Base-by-base conservation (phyloP, 2,888 invertebrate genomes). In the Heteromurus nitidus region DNA sequence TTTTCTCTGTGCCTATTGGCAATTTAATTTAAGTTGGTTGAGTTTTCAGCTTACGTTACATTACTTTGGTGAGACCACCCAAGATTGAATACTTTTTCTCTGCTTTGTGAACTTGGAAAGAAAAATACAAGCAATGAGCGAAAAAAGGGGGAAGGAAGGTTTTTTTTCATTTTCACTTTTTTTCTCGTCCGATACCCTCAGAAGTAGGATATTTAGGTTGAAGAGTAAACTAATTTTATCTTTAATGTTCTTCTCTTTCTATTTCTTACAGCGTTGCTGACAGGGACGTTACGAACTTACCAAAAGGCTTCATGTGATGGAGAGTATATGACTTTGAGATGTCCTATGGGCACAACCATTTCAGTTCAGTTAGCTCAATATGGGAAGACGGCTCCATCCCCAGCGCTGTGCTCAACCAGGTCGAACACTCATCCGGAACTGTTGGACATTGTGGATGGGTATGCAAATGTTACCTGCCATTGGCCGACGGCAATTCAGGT, bases 241-340 rank as follows among this genome's bases (percentile, higher is more conserved):
- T 30, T 47, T 30, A 13, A 5, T 58, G 3, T 58, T 11, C 13
- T 28, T 55, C 31, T 72, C 55, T 62, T 13, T 20, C 50, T 70
- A 36, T 70, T 88, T 87, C 87, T 88, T 90, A 86, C 92, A 98
- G 98, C 95, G 89, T 92, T 97, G 86, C 93, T 98, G 88, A 93
- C 96, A 88, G 96, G 96, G 87, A 96, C 96, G 31, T 92, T 98
- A 87, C 92, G 95, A 88, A 96, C 96, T 60, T 96, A 96, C 90
- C 95, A 97, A 89, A 93, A 94, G 85, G 95, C 95, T 65, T 96
- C 96, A 69, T 98, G 98, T 90, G 96, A 97, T 90, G 95, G 95
- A 84, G 95, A 97, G 88, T 92, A 93, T 89, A 93, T 98, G 89
- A 93, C 93, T 65, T 92, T 98, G 84, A 93, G 94, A 88, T 98